These are phyloP conservation scores for Tringa solitaria DNA, from an alignment of 2,113 vertebrate species.

Conservation along the genomic window DNA sequence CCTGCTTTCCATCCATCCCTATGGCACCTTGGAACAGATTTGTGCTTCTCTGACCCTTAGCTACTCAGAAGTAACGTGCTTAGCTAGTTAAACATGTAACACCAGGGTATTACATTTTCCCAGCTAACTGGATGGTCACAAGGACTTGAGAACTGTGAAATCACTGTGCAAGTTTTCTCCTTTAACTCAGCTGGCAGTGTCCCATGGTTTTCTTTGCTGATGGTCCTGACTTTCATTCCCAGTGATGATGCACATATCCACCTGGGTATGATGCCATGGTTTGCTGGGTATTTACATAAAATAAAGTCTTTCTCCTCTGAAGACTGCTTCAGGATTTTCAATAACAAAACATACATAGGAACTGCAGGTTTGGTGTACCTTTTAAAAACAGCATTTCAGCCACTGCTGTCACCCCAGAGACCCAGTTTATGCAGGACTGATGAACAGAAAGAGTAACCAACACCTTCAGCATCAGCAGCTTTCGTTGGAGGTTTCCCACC, in stretches of 20 bases:
- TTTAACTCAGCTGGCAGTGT: neutral
- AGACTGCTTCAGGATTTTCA: neutral
- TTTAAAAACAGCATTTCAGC: neutral
- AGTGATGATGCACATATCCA: neutral
- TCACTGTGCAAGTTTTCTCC: neutral
- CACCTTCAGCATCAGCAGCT: neutral
- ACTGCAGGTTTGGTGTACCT: neutral
- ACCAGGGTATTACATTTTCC: neutral
- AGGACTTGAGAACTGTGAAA: neutral
- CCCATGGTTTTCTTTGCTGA: neutral
- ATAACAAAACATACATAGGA: neutral
- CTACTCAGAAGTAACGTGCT: neutral
- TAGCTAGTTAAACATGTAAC: neutral
- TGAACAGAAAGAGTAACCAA: neutral
- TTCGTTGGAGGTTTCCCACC: neutral
- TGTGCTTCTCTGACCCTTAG: neutral
- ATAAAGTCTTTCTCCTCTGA: neutral
- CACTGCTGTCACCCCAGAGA: neutral
- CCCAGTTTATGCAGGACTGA: neutral
- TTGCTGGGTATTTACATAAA: neutral
- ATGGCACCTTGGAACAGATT: neutral
- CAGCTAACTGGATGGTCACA: neutral
- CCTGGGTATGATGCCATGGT: neutral
- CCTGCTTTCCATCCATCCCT: neutral
- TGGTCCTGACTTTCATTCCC: neutral